phyloP scores from a whole-genome alignment of 64 coral and sea anemone genomes.

The Astreopora myriophthalma region DNA sequence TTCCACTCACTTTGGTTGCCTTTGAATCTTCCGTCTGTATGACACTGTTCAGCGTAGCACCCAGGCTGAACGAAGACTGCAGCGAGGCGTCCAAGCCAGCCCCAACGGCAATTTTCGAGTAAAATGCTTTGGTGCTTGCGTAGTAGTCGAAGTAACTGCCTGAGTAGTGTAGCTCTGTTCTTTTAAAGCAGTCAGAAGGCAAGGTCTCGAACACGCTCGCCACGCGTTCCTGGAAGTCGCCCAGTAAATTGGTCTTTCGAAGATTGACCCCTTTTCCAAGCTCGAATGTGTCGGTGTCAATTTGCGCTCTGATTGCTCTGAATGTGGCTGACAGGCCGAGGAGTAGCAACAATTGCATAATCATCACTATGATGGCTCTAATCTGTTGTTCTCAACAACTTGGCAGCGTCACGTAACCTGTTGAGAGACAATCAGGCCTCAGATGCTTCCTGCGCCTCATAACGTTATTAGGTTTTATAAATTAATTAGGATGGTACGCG shows the following conservation, averaged over 20 bases:
- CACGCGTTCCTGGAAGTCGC: not conserved
- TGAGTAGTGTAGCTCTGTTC: not conserved
- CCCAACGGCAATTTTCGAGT: not conserved
- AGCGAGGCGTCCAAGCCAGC: constrained; percentile 6
- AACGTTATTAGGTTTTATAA: no score
- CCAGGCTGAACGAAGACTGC: constrained; percentile 2
- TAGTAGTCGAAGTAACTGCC: not conserved
- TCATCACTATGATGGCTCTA: no score
- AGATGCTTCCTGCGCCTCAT: no score
- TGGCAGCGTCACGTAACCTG: no score
- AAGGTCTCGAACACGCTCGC: not conserved
- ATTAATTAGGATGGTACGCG: no score
- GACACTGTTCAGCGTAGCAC: not conserved
- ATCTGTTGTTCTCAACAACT: no score
- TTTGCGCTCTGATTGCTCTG: not conserved
- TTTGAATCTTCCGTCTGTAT: not conserved
- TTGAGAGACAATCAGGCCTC: no score
- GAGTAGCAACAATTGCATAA: no score
- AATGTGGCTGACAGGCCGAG: not conserved
- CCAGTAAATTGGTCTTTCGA: not conserved
- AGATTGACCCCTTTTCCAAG: not conserved
- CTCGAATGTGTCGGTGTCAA: not conserved
- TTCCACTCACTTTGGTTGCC: not conserved
- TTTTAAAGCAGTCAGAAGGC: not conserved
- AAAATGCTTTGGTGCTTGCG: constrained; percentile 17